Conservation (phyloP, 2,888 invertebrate genomes). For the Caenorhabditis uteleia region DNA sequence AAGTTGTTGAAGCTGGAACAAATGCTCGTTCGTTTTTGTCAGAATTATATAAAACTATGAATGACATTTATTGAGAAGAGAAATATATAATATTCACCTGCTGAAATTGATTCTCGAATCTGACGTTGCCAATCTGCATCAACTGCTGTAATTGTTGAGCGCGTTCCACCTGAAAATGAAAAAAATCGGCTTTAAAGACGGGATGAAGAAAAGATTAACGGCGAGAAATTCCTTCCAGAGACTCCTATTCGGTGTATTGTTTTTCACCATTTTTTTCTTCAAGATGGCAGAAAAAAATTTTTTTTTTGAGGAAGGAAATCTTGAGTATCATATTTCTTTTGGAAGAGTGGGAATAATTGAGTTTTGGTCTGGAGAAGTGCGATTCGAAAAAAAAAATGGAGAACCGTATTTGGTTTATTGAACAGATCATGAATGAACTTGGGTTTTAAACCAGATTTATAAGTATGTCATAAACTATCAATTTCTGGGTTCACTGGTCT, state of each 20-base stretch:
- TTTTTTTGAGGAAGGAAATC: slow-evolving; percentile 9
- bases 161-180: slow-evolving; percentile 28
- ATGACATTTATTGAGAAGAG: not conserved
- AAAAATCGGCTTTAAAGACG: too few relatives aligned
- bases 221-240: too few relatives aligned
- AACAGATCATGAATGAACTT: too few relatives aligned
- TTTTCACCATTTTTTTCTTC: slow-evolving; percentile 4
- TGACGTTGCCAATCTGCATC: slow-evolving; percentile 24
- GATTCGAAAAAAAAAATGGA: too few relatives aligned
- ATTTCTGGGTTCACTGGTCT: too few relatives aligned
- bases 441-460: too few relatives aligned
- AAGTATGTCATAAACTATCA: too few relatives aligned
- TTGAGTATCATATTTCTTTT: slow-evolving; percentile 3
- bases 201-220: too few relatives aligned
- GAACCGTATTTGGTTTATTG: too few relatives aligned
- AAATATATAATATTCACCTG: slow-evolving; percentile 15
- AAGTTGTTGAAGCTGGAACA: slow-evolving; percentile 21
- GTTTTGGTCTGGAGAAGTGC: too few relatives aligned
- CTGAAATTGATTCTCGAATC: slow-evolving; percentile 28
- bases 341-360: too few relatives aligned
- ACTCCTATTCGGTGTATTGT: not conserved
- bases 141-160: slow-evolving; percentile 36
- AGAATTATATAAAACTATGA: slow-evolving; percentile 7
- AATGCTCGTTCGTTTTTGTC: not conserved
- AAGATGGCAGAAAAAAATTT: too few relatives aligned